Base-by-base conservation (phyloP, 2,888 invertebrate genomes). In the Agrotis puta region DNA sequence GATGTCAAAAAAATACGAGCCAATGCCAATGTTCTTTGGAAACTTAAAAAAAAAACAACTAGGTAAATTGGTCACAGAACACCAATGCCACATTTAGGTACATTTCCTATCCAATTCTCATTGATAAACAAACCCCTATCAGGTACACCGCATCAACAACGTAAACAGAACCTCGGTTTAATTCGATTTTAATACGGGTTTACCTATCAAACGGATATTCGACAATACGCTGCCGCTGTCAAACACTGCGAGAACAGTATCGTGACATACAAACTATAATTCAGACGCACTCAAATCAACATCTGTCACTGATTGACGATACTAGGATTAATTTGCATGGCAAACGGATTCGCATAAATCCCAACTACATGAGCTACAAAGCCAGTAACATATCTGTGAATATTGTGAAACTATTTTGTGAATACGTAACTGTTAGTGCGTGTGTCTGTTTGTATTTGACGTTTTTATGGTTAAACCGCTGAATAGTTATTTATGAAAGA, bases 321-420 rank as follows among this genome's bases (percentile, higher is more conserved):
- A 89, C 87, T 71, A 77, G 87, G 87, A 91, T 91, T 88, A 87
- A 93, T 94, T 93, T 93, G 91, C 92, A 93, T 93, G 81, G 85
- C 86, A 86, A 90, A 90, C 89, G 79, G 91, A 87, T 91, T 90
- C 90, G 88, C 90, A 91, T 92, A 91, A 92, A 92, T 91, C 86
- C 85, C 72, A 82, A 79, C 86, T 78, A 86, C 82, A 87, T 85
- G 84, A 87, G 85, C 81, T 85, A 89, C 81, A 81, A 81, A 84
- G 84, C 88, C 87, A 90, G 90, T 90, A 88, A 88, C 87, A 84
- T 79, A 64, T 43, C 63, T 64, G 48, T 22, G 58, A 64, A 64
- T 47, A 39, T 16, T 47, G 47, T 63, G 63, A 65, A 72, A 68
- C 45, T 24, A 67, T 80, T 75, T 79, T 63, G 61, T 70, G 65